phyloP scores from a whole-genome alignment of 2,113 vertebrate genomes.

The Cynopterus brachyotis region DNA sequence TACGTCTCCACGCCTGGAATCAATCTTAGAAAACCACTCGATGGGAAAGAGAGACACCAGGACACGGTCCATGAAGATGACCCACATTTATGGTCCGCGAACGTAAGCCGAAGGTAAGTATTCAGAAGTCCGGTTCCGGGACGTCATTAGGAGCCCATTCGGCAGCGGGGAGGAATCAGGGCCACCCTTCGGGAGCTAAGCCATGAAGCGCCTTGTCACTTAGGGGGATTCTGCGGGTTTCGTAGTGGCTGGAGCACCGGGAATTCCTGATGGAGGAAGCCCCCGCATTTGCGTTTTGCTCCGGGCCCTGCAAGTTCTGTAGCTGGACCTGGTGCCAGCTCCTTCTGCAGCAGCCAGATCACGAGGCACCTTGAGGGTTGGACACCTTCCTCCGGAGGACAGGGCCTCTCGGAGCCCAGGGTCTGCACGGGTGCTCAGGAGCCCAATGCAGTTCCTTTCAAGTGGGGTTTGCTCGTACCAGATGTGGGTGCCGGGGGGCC shows the following conservation, averaged over 20 bases:
- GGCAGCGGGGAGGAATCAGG: background rate
- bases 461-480: background rate
- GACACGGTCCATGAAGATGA: background rate
- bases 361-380: background rate
- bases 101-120: background rate
- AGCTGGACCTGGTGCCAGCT: too few species aligned
- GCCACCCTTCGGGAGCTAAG: background rate
- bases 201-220: background rate
- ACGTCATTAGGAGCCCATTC: background rate
- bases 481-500: too few species aligned
- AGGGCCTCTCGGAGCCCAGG: too few species aligned
- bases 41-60: background rate
- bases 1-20: background rate
- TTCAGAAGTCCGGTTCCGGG: background rate
- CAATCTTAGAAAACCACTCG: background rate
- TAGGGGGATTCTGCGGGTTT: background rate
- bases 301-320: background rate
- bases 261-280: background rate
- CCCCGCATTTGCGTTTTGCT: accelerated
- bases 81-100: background rate
- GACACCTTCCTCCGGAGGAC: background rate
- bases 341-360: too few species aligned
- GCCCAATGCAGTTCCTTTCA: background rate
- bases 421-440: accelerated
- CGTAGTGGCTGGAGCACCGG: background rate